Evolutionary conservation across 2,888 invertebrate species (phyloP), one percentile per base, ranked within the genome.

Genomic region (Eilema depressum): DNA sequence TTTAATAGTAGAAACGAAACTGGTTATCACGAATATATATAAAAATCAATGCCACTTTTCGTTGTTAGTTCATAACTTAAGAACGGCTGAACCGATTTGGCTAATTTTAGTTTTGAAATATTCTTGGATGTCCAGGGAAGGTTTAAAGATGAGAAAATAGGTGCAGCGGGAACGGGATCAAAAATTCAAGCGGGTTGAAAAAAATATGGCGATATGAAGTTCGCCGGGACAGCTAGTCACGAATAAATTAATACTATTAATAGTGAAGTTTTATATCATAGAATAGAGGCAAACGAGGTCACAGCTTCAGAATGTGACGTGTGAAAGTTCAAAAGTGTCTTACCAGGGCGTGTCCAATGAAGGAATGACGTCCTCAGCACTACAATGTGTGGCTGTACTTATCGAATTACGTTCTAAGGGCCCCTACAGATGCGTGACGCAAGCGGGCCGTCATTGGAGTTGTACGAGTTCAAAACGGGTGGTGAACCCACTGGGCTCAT

Each of bases 291-390:
- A 64, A 63, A 14, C 10, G 53, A 53, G 26, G 61, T n/a, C n/a
- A 61, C 10, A n/a, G 17, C 33, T 57, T 20, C 56, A 65, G 23
- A 65, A 30, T 23, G 30, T 56, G 14, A 65, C n/a, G 12, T 33
- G 28, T 61, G 25, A 17, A 28, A 56, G 23, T 56, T 56, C 11
- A 65, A 57, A 65, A 56, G 30, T 57, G 57, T 20, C n/a, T 53
- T 53, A 65, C 23, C 25, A 33, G 56, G 23, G 30, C 23, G 30
- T 65, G 23, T 23, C 30, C 33, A 33, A n/a, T 65, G 56, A 17
- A 56, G 28, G 23, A 30, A 65, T 56, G 23, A 65, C 65, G 33
- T 65, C 23, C 12, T 26, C 30, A 65, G 17, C 14, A 23, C 17
- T 23, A 65, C 28, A 56, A 25, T 57, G 47, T n/a, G 47, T 30